phyloP scores from a whole-genome alignment of 2,888 invertebrate genomes.

The Hypomecis punctinalis region DNA sequence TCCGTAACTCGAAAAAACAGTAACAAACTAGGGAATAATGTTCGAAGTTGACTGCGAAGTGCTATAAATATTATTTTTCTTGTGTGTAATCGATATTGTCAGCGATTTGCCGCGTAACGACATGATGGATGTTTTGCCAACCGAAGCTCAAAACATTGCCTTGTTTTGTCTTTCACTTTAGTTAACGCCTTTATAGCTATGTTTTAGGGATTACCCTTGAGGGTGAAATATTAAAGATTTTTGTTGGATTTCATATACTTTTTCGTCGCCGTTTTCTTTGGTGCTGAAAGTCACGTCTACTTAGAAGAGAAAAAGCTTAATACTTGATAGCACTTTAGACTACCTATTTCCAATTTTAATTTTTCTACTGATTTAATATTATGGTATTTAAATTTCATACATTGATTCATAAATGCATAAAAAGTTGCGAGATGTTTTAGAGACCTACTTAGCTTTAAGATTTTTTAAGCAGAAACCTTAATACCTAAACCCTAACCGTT shows the following conservation, averaged over 20 bases:
- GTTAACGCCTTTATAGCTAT: conserved; percentile 39
- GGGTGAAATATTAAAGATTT: conserved; percentile 23
- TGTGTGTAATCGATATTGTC: conserved; percentile 70
- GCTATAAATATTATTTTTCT: conserved; percentile 69
- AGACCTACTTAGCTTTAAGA: too few species aligned
- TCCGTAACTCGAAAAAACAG: conserved; percentile 56
- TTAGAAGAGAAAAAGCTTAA: too few species aligned
- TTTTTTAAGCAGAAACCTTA: too few species aligned
- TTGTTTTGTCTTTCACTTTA: conserved; percentile 55
- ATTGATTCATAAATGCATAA: too few species aligned
- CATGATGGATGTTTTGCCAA: conserved; percentile 65
- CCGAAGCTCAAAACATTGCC: conserved; percentile 55
- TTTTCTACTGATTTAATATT: too few species aligned
- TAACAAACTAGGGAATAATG: conserved; percentile 64
- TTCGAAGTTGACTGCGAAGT: conserved; percentile 60
- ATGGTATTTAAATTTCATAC: too few species aligned
- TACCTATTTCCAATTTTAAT: too few species aligned
- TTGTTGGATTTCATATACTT: not conserved
- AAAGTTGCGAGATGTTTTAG: too few species aligned
- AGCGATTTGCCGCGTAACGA: conserved; percentile 68
- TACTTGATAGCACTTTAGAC: too few species aligned
- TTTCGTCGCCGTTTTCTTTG: too few species aligned
- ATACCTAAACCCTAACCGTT: too few species aligned
- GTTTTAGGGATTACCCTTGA: conserved; percentile 33
- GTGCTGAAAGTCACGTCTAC: too few species aligned